Evolutionary conservation across 2,113 vertebrate genomes (phyloP).

Genomic region (Lanius collurio): DNA sequence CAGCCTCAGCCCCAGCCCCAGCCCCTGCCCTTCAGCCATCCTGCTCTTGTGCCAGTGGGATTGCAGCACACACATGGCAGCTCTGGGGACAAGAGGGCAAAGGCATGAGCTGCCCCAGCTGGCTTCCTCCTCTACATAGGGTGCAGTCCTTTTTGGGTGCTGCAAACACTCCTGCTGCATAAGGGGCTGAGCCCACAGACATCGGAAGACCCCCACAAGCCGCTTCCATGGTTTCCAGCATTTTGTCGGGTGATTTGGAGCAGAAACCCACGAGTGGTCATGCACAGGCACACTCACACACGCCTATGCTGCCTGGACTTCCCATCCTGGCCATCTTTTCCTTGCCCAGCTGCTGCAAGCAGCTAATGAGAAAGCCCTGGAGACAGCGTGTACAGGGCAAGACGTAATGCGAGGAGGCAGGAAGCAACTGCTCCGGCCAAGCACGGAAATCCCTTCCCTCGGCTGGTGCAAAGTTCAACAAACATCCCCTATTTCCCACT

Average conservation of each 20-base stretch:
- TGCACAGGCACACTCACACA: not conserved
- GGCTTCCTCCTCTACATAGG: not conserved
- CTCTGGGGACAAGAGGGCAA: not conserved
- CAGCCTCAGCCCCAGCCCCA: not conserved
- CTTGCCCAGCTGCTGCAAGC: slow-evolving; percentile 33
- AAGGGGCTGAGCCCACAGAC: not conserved
- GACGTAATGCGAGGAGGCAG: not conserved
- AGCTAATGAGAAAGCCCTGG: not conserved
- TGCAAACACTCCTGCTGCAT: not conserved
- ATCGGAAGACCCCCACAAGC: rapidly evolving
- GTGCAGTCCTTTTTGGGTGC: not conserved
- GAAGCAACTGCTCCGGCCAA: not conserved
- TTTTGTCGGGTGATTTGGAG: rapidly evolving
- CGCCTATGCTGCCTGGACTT: not conserved
- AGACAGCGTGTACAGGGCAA: not conserved
- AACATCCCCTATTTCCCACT: not conserved
- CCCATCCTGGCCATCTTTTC: not conserved
- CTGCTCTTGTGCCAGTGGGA: rapidly evolving
- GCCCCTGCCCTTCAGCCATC: not conserved
- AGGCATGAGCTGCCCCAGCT: not conserved
- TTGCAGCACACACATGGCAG: not conserved
- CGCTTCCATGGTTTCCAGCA: not conserved
- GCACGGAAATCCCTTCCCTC: slow-evolving; percentile 28
- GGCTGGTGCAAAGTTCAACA: not conserved
- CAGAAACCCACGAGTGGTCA: rapidly evolving